Conservation (phyloP, 2,888 invertebrate genomes). For the Amphipyra berbera region DNA sequence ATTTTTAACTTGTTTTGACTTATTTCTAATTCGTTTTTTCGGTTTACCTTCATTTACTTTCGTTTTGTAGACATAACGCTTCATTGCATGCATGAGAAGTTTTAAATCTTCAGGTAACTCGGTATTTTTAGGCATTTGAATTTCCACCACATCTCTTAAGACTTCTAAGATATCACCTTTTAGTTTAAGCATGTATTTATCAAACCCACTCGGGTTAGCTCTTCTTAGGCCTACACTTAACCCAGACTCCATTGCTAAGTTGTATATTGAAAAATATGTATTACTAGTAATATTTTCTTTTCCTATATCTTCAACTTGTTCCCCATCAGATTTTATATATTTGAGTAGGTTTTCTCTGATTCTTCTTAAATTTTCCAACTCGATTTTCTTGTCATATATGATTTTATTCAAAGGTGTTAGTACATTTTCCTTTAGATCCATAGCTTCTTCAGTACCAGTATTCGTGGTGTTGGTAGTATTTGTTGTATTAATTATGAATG, state of each 20-base stretch:
- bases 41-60: constrained; percentile 26
- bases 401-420: constrained; percentile 68
- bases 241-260: constrained; percentile 60
- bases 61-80: constrained; percentile 61
- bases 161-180: constrained; percentile 75
- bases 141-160: constrained; percentile 66
- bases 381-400: constrained; percentile 70
- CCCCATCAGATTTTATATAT: constrained; percentile 56
- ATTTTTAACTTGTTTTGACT: constrained; percentile 9
- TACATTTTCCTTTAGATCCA: constrained; percentile 59
- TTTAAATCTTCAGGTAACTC: constrained; percentile 67
- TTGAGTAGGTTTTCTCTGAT: constrained; percentile 68
- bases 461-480: constrained; percentile 4
- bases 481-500: constrained; percentile 23
- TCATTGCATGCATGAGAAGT: constrained; percentile 68
- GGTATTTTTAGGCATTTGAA: constrained; percentile 63
- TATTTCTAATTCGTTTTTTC: constrained; percentile 5
- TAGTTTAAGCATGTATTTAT: constrained; percentile 70
- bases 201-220: constrained; percentile 47
- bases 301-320: constrained; percentile 12
- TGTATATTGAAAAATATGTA: constrained; percentile 61
- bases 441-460: constrained; percentile 17
- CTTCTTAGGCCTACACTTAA: constrained; percentile 53
- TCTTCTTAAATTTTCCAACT: constrained; percentile 67
- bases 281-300: constrained; percentile 46